phyloP scores from a whole-genome alignment of 2,888 invertebrate species.

The Myathropa florea region DNA sequence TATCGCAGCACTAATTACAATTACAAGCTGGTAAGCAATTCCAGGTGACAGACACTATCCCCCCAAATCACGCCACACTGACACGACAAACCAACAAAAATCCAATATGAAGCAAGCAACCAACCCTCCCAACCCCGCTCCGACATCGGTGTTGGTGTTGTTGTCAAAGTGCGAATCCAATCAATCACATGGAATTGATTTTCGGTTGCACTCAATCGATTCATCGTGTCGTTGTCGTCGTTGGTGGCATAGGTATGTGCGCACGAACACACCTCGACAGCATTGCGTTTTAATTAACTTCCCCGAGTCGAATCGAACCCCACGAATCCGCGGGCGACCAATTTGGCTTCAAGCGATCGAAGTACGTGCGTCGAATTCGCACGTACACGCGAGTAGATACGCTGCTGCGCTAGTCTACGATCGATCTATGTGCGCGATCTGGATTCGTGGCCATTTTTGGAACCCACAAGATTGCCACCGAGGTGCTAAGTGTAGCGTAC shows the following conservation, averaged over 20 bases:
- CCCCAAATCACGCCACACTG: no score
- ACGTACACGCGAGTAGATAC: slow-evolving; percentile 31
- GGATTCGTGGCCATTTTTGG: slow-evolving; percentile 69
- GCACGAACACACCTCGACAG: slow-evolving; percentile 26
- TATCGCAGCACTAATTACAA: no score
- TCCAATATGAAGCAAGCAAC: background rate
- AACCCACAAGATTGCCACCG: slow-evolving; percentile 32
- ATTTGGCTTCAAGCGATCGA: slow-evolving; percentile 63
- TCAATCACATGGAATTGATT: slow-evolving; percentile 51
- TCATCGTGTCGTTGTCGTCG: slow-evolving; percentile 20
- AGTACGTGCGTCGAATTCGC: slow-evolving; percentile 70
- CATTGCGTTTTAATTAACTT: slow-evolving; percentile 67
- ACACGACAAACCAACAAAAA: background rate
- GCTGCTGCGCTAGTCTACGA: slow-evolving; percentile 20
- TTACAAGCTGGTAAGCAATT: no score
- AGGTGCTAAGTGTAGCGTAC: slow-evolving; percentile 70
- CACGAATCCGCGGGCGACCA: slow-evolving; percentile 24
- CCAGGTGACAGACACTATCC: no score
- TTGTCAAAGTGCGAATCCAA: slow-evolving; percentile 36
- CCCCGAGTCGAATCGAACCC: background rate
- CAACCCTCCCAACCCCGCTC: background rate
- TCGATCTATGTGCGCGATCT: slow-evolving; percentile 58
- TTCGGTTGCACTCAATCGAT: slow-evolving; percentile 54
- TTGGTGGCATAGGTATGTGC: slow-evolving; percentile 45
- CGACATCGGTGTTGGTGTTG: background rate